Conservation (phyloP, 2,888 invertebrate species). For the Chaetogeoica ovagalla region DNA sequence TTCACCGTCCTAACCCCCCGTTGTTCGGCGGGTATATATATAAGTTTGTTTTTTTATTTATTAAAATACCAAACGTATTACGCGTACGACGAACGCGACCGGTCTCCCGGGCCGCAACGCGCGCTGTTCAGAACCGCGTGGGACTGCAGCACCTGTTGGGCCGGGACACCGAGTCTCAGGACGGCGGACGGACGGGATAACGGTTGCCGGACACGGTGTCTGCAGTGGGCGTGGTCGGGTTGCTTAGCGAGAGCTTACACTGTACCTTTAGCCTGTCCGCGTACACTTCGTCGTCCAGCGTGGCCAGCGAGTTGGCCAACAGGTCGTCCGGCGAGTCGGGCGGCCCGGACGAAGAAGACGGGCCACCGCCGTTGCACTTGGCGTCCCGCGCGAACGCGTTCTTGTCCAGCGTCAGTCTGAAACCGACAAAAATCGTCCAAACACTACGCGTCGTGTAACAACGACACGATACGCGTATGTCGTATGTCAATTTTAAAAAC, state of each 20-base stretch:
- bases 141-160: constrained; percentile 57
- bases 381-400: constrained; percentile 5
- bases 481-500: too few relatives aligned
- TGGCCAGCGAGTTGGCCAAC: constrained; percentile 69
- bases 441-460: too few relatives aligned
- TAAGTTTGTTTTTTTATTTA: not conserved
- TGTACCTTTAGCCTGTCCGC: constrained; percentile 51
- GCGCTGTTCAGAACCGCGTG: constrained; percentile 56
- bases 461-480: too few relatives aligned
- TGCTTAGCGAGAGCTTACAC: constrained; percentile 55
- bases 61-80: too few relatives aligned
- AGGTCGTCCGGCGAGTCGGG: constrained; percentile 75
- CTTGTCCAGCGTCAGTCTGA: constrained; percentile 34
- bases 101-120: constrained; percentile 5
- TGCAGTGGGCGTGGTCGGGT: constrained; percentile 55
- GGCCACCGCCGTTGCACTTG: not conserved
- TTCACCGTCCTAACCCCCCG: too few relatives aligned
- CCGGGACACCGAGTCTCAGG: constrained; percentile 56
- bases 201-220: constrained; percentile 49
- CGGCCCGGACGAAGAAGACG: not conserved
- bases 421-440: not conserved
- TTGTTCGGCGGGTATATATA: not conserved
- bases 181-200: constrained; percentile 54
- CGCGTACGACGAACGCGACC: not conserved
- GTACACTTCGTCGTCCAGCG: constrained; percentile 64